Conservation (phyloP, 92 coral and sea anemone species). For the Zoanthus gigantus region DNA sequence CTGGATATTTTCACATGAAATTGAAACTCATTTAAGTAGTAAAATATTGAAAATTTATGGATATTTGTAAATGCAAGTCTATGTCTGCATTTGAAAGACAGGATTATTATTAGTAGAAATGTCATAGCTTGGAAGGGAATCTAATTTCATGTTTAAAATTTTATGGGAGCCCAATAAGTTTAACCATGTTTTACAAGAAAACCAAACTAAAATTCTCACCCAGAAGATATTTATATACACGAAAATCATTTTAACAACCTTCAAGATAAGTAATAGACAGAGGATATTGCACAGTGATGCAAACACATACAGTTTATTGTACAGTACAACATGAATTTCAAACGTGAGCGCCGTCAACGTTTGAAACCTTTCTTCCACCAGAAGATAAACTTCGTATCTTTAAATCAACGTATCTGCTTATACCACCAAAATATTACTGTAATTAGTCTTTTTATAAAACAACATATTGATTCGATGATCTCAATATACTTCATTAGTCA, state of each 20-base stretch:
- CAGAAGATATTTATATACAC: not conserved
- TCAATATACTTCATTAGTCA: slow-evolving; percentile 1
- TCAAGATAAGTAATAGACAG: not conserved
- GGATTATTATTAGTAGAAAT: too few relatives aligned
- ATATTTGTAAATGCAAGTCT: too few relatives aligned
- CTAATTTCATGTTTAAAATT: too few relatives aligned
- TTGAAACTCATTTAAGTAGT: too few relatives aligned
- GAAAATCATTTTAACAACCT: not conserved
- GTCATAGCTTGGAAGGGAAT: not conserved
- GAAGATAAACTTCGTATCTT: not conserved
- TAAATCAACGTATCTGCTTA: slow-evolving; percentile 21
- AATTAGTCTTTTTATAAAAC: slow-evolving; percentile 12
- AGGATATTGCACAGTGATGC: not conserved
- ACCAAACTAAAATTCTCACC: not conserved
- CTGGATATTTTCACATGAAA: too few relatives aligned
- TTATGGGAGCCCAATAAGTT: not conserved
- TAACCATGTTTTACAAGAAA: not conserved
- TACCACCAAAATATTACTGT: slow-evolving; percentile 4
- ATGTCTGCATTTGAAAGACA: too few relatives aligned
- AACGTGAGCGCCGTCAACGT: not conserved
- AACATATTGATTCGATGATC: not conserved
- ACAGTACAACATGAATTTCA: not conserved
- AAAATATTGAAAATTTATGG: not conserved
- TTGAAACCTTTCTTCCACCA: not conserved
- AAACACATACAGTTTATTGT: not conserved